Conservation (phyloP, 2,888 invertebrate genomes). For the Hylaea fasciaria region DNA sequence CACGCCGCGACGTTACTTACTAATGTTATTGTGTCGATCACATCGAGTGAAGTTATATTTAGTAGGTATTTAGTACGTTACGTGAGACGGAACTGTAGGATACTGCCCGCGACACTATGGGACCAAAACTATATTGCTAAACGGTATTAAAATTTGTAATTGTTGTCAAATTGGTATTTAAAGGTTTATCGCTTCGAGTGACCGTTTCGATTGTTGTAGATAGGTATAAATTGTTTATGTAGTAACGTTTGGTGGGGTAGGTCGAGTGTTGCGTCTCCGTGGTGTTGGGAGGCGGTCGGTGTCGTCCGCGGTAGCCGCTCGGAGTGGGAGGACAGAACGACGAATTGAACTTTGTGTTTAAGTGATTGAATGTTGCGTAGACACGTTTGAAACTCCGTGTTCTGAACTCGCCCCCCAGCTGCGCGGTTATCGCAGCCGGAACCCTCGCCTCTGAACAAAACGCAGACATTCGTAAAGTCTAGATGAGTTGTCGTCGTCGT, state of each 20-base stretch:
- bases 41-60: constrained; percentile 62
- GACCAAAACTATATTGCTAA: constrained; percentile 75
- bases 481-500: constrained; percentile 45
- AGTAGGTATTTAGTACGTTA: constrained; percentile 49
- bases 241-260: constrained; percentile 55
- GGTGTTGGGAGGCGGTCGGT: constrained; percentile 23
- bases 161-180: constrained; percentile 68
- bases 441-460: constrained; percentile 27
- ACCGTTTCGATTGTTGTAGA: constrained; percentile 74
- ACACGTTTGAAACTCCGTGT: constrained; percentile 4
- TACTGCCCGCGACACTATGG: constrained; percentile 56
- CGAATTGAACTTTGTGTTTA: constrained; percentile 16
- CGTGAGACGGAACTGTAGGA: constrained; percentile 21
- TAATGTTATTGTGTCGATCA: constrained; percentile 72
- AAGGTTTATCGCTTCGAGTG: constrained; percentile 76
- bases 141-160: constrained; percentile 54
- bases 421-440: constrained; percentile 5
- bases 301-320: constrained; percentile 7
- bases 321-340: constrained; percentile 10
- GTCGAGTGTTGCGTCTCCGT: constrained; percentile 63
- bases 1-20: constrained; percentile 54
- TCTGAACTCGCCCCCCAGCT: background rate
- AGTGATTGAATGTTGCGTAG: constrained; percentile 8
- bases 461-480: constrained; percentile 46
- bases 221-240: constrained; percentile 69